A percentile compares a stretch with the other conserved stretches of the same genome.
Conservation (phyloP, 2,113 vertebrate genomes). For the Micromys minutus region DNA sequence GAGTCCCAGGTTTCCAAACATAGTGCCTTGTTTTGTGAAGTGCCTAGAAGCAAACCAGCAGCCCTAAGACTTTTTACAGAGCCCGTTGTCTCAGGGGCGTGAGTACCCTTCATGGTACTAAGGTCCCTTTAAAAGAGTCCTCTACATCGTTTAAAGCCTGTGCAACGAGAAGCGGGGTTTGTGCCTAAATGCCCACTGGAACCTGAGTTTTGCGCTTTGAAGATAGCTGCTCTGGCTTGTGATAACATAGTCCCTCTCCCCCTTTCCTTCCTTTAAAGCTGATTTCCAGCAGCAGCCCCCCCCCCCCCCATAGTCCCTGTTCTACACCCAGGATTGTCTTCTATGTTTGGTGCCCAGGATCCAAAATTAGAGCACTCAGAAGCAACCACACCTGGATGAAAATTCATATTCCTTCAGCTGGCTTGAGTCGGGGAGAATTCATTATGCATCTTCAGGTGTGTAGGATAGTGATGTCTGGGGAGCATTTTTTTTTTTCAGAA, state of each 20-base stretch:
- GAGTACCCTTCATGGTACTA: constrained; percentile 1
- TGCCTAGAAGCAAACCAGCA: constrained; percentile 53
- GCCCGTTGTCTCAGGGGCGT: constrained; percentile 55
- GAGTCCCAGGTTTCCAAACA: constrained; percentile 50
- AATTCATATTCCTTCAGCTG: background rate
- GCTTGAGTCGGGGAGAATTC: background rate
- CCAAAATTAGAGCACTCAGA: background rate
- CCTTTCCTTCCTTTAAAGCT: background rate
- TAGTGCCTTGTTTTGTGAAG: constrained; percentile 39
- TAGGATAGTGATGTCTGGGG: constrained; percentile 17
- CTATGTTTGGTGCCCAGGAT: background rate
- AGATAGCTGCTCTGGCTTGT: background rate
- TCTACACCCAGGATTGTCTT: background rate
- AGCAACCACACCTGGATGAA: background rate
- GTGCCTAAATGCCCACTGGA: background rate
- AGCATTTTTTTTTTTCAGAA: background rate
- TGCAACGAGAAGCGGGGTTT: constrained; percentile 49
- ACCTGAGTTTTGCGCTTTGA: background rate
- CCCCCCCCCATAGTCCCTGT: background rate
- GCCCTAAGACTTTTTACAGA: constrained; percentile 23
- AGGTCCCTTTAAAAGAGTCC: background rate
- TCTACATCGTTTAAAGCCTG: constrained; percentile 69
- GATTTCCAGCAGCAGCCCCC: background rate
- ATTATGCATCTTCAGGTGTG: background rate
- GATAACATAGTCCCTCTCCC: background rate